These are phyloP conservation scores for Ophthalmolycus amberensis DNA, from an alignment of 2,113 vertebrate species.

Conservation along the genomic window DNA sequence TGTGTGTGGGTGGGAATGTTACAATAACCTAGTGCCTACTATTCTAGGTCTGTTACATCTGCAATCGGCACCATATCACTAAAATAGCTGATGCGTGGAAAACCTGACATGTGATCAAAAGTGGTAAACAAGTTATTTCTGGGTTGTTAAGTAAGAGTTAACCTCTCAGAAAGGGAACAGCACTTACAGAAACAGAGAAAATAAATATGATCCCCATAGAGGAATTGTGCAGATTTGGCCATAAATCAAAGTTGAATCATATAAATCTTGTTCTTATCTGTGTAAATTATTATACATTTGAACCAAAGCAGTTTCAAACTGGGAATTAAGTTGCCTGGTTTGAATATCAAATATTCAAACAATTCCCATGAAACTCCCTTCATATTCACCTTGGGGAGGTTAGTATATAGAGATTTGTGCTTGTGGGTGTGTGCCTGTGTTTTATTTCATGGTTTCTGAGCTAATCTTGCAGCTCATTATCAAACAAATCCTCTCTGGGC, in stretches of 20 bases:
- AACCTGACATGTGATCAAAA: neutral
- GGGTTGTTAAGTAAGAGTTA: neutral
- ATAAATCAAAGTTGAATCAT: neutral
- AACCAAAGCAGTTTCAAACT: neutral
- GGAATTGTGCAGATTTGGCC: neutral
- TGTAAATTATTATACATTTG: neutral
- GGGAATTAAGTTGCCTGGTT: neutral
- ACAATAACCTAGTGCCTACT: neutral
- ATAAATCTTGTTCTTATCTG: neutral
- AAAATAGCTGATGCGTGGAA: slow-evolving; percentile 30
- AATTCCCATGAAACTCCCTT: slow-evolving; percentile 13
- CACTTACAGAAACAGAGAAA: neutral
- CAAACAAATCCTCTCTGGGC: neutral
- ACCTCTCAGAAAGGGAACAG: neutral
- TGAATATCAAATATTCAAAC: slow-evolving; percentile 30
- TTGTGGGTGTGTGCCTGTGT: slow-evolving; percentile 12
- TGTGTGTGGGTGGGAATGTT: neutral
- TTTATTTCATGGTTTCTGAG: slow-evolving; percentile 25
- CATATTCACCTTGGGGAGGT: neutral
- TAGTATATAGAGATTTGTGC: slow-evolving; percentile 8
- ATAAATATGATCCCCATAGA: neutral
- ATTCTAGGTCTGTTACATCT: neutral
- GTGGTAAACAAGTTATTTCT: slow-evolving; percentile 43
- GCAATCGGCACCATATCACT: too few species aligned
- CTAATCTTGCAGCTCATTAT: slow-evolving; percentile 20